Evolutionary conservation across 2,888 invertebrate species (phyloP).

Genomic region (Leptogaster cylindrica): DNA sequence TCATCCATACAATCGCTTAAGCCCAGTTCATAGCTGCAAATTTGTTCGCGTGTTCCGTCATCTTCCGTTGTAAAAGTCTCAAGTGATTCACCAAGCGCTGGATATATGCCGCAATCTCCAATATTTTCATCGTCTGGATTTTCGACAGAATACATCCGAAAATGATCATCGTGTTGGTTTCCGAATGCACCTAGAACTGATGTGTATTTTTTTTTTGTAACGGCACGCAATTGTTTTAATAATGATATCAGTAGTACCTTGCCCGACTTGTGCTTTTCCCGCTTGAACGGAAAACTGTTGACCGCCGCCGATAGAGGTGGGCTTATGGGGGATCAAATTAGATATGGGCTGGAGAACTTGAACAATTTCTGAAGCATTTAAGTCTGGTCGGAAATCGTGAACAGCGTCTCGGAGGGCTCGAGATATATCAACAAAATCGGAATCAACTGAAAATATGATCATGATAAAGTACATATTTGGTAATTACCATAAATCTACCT

Average conservation of each 20-base stretch:
- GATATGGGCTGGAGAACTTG: slow-evolving; percentile 58
- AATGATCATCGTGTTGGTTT: slow-evolving; percentile 52
- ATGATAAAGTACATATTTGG: no score
- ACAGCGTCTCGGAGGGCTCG: slow-evolving; percentile 55
- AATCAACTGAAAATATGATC: slow-evolving; percentile 53
- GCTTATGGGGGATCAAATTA: slow-evolving; percentile 53
- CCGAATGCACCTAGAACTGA: slow-evolving; percentile 48
- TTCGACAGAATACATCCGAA: slow-evolving; percentile 52
- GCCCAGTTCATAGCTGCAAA: slow-evolving; percentile 54
- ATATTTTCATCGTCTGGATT: slow-evolving; percentile 52
- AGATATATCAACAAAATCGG: slow-evolving; percentile 53
- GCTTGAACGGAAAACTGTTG: slow-evolving; percentile 54
- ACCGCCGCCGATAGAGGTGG: slow-evolving; percentile 53
- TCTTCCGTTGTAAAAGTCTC: slow-evolving; percentile 58
- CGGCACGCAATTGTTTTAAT: neutral
- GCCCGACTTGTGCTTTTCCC: slow-evolving; percentile 45
- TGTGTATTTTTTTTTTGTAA: neutral
- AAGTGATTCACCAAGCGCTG: slow-evolving; percentile 55
- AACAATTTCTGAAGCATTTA: slow-evolving; percentile 57
- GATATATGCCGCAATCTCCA: slow-evolving; percentile 56
- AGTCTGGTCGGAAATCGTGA: slow-evolving; percentile 58
- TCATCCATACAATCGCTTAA: slow-evolving; percentile 61
- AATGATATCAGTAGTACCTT: slow-evolving; percentile 8
- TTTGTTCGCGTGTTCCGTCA: slow-evolving; percentile 55
- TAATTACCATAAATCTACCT: slow-evolving; percentile 51